Evolutionary conservation across 2,888 invertebrate species (phyloP).

Genomic region (Dorcus hopei): DNA sequence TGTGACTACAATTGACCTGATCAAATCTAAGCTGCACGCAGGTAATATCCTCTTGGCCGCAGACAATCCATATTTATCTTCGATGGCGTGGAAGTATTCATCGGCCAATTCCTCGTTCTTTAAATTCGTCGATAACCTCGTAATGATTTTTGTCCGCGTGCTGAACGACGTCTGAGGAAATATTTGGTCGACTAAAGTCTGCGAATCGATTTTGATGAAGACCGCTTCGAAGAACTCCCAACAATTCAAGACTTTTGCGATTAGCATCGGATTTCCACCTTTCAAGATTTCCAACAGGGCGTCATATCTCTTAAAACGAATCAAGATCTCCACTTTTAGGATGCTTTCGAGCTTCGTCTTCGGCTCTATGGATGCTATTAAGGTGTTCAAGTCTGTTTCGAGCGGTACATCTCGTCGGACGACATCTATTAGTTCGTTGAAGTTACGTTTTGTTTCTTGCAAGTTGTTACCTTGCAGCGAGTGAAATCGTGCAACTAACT

Average conservation of each 20-base stretch:
- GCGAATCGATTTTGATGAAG: slow-evolving; percentile 2
- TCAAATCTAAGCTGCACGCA: slow-evolving; percentile 15
- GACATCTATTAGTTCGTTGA: too few species aligned
- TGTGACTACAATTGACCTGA: slow-evolving; percentile 6
- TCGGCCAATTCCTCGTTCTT: slow-evolving; percentile 11
- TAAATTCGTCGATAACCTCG: slow-evolving; percentile 10
- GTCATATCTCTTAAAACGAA: slow-evolving; percentile 12
- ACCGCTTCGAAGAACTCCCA: slow-evolving; percentile 7
- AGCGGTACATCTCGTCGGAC: too few species aligned
- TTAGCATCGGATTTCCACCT: slow-evolving; percentile 10
- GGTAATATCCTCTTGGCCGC: slow-evolving; percentile 13
- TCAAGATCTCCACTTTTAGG: slow-evolving; percentile 15
- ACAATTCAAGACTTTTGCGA: slow-evolving; percentile 17
- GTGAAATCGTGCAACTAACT: too few species aligned
- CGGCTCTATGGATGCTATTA: slow-evolving; percentile 10
- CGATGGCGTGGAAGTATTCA: slow-evolving; percentile 15
- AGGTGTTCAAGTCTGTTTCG: slow-evolving; percentile 5
- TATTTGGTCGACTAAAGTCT: slow-evolving; percentile 12
- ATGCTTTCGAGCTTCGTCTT: slow-evolving; percentile 15
- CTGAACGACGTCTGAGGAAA: slow-evolving; percentile 18
- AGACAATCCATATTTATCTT: slow-evolving; percentile 19
- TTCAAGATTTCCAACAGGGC: slow-evolving; percentile 16
- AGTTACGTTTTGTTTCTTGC: too few species aligned
- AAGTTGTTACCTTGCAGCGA: too few species aligned
- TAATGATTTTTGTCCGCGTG: slow-evolving; percentile 16